Evolutionary conservation across 2,888 invertebrate genomes (phyloP), one percentile per base, ranked within the genome.

Genomic region (Cryptocephalus moraei): DNA sequence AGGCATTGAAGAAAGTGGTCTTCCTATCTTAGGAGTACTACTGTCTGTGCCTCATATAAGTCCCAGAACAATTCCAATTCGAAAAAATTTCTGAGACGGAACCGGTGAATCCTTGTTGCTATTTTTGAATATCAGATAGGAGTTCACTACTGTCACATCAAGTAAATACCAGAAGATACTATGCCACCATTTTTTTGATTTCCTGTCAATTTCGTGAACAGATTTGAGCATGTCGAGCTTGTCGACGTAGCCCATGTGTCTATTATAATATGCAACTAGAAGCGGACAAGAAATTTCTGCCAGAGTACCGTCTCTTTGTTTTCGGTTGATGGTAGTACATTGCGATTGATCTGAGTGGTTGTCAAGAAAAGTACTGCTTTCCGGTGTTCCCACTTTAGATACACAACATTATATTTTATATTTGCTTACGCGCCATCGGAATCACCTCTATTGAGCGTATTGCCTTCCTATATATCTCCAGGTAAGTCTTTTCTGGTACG

Each of bases 361-460:
- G 9, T 9, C n/a, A 34, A 34, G 34, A 34, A 34, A 34, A 34
- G n/a, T 34, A 34, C 34, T 34, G 9, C 34, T 34, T 34, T 34
- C 34, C 34, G 9, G 34, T 34, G 9, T 34, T 34, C n/a, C 34
- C 34, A 34, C n/a, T 34, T 34, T n/a, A 34, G 34, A n/a, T 9
- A 34, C 34, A 34, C 34, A 34, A 34, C 34, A n/a, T n/a, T n/a
- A 34, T 34, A 34, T 9, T 34, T n/a, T n/a, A n/a, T n/a, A n/a
- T n/a, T n/a, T n/a, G n/a, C n/a, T n/a, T n/a, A n/a, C n/a, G 32
- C 38, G 10, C 34, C 43, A 47, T 47, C 47, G 8, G 38, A 14
- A n/a, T 47, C 43, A 9, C 47, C 43, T 9, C 39, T 38, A 22
- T 22, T 22, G 22, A 22, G 22, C 22, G 2, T 22, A 22, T 40